Conservation (phyloP, 2,888 invertebrate genomes). For the Dilophus febrilis region DNA sequence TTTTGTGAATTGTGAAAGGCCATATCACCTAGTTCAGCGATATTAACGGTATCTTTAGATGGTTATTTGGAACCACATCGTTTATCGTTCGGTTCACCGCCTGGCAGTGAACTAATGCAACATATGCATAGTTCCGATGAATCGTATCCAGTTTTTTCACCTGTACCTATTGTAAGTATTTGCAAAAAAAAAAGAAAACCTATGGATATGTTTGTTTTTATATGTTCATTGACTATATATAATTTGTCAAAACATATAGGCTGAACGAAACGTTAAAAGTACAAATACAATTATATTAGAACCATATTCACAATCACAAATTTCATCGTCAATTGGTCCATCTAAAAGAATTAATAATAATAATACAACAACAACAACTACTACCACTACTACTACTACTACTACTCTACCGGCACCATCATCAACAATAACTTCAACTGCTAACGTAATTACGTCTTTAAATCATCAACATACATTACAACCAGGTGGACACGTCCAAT, state of each 20-base stretch:
- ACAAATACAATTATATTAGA: no score
- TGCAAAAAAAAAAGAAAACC: no score
- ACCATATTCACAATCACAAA: conserved; percentile 3
- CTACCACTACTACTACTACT: neutral
- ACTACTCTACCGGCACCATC: neutral
- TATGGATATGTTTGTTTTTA: no score
- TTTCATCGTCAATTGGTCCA: no score
- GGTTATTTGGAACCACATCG: conserved; percentile 72
- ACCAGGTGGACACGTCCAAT: conserved; percentile 9
- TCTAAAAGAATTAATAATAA: no score
- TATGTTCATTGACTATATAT: no score
- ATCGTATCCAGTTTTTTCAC: conserved; percentile 71
- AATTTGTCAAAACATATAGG: no score
- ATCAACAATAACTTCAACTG: neutral
- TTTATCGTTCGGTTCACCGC: conserved; percentile 64
- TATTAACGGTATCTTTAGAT: conserved; percentile 69
- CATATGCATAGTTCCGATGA: conserved; percentile 58
- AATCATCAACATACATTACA: conserved; percentile 8
- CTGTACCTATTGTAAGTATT: conserved; percentile 43
- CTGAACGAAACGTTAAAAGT: no score
- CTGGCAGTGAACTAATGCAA: conserved; percentile 51
- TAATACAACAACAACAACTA: conserved; percentile 3
- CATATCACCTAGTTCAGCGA: conserved; percentile 69
- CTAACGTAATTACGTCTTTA: no score
- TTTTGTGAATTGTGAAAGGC: no score